These are phyloP conservation scores for Bugulina stolonifera DNA, from an alignment of 2,888 invertebrate species.

Conservation along the genomic window DNA sequence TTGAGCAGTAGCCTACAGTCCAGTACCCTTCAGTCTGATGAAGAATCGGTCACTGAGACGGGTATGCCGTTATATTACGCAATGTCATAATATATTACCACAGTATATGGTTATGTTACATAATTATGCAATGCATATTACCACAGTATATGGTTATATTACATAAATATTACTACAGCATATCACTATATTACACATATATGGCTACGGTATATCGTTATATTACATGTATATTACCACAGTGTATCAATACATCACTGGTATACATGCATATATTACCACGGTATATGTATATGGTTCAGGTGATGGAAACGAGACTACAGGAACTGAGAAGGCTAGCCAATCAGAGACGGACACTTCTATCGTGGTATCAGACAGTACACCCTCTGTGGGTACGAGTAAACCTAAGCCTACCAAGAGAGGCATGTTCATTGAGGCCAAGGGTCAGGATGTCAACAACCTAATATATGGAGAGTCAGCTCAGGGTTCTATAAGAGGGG, in stretches of 20 bases:
- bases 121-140: no score
- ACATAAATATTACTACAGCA: no score
- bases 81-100: no score
- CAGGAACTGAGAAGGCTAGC: conserved; percentile 10
- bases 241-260: no score
- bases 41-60: conserved; percentile 3
- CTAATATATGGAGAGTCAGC: not conserved
- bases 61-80: not conserved
- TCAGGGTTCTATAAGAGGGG: not conserved
- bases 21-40: conserved; percentile 17
- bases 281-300: no score
- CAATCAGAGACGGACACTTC: conserved; percentile 5
- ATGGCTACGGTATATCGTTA: no score
- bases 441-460: conserved; percentile 18
- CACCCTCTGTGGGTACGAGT: not conserved
- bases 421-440: not conserved
- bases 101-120: no score
- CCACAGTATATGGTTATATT: no score
- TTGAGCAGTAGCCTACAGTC: conserved; percentile 20
- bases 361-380: not conserved
- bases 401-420: not conserved
- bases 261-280: no score
- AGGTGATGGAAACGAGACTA: conserved; percentile 17
- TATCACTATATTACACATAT: no score
- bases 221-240: no score